A percentile compares a stretch with the other conserved stretches of the same genome.
Conservation (phyloP, 2,113 vertebrate genomes). For the Cyanoramphus novaezelandiae region DNA sequence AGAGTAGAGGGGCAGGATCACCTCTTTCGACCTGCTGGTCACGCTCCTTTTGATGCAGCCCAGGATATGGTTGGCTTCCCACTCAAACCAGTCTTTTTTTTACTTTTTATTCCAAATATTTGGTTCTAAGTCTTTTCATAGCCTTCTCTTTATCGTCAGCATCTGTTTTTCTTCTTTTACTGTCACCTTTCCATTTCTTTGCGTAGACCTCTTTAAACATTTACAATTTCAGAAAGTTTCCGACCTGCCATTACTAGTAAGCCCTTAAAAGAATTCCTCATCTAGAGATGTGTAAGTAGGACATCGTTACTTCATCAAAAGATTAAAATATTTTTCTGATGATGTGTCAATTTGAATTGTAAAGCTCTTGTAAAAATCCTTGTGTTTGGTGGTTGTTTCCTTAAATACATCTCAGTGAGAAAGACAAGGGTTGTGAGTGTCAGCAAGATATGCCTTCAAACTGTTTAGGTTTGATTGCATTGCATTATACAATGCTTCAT, state of each 20-base stretch:
- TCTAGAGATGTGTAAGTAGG: not conserved
- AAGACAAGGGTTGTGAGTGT: conserved; percentile 3
- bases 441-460: conserved; percentile 59
- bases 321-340: conserved; percentile 42
- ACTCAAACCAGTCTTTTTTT: not conserved
- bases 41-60: too few relatives aligned
- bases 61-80: not conserved
- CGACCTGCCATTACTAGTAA: not conserved
- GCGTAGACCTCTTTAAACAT: conserved; percentile 13
- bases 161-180: not conserved
- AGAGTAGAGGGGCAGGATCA: too few relatives aligned
- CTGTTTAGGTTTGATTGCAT: conserved; percentile 71
- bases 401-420: conserved; percentile 18
- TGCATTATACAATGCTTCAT: conserved; percentile 77
- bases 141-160: not conserved
- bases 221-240: conserved; percentile 51
- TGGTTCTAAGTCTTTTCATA: not conserved
- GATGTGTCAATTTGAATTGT: conserved; percentile 7
- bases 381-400: not conserved
- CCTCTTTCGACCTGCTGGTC: too few relatives aligned
- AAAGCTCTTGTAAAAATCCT: conserved; percentile 19
- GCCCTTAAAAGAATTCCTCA: conserved; percentile 14
- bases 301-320: conserved; percentile 38
- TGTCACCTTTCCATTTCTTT: not conserved
- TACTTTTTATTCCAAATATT: not conserved